Base-by-base conservation (phyloP, 1,140 invertebrate genomes). In the Pollicipes pollicipes region DNA sequence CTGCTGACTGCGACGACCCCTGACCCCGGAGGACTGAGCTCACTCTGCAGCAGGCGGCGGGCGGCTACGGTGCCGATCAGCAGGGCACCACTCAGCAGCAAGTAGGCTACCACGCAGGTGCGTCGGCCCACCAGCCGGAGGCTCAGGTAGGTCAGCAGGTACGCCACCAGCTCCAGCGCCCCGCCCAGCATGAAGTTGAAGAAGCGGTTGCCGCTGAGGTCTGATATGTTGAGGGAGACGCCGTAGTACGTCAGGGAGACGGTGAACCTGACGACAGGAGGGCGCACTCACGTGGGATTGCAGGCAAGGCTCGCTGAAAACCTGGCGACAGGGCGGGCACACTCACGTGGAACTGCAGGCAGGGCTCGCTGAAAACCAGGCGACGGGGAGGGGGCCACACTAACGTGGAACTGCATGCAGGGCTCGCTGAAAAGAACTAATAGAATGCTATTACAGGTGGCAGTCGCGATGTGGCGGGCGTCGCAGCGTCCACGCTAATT, bases 121-220 rank as follows among this genome's bases (percentile, higher is more conserved):
- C 72, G 70, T 28, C 75, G 67, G 21, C 75, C 75, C 70, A 76
- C 74, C 75, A 74, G 76, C 30, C 76, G 75, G 21, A 82, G 68
- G 66, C 79, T 28, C 35, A 81, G 76, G 66, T 78, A 80, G 24
- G 75, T 70, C n/a, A 80, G 71, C 8, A 76, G 68, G 64, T 28
- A 74, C 28, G 77, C 74, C 8, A 72, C 72, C 17, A 81, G 70
- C 70, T 81, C 80, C 30, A 80, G 71, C 0, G 69, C 73, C 24
- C 75, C 78, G 30, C 78, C 76, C 10, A 81, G 71, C 0, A 77
- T 75, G 64, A 81, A 79, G 64, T 76, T 78, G 0, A 79, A 58
- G 69, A 81, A 79, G 17, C 77, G 75, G 35, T 82, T 76, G n/a
- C 74, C n/a, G 10, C 72, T 73, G 29, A 80, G 70, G 68, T 71